These are phyloP conservation scores for Trissolcus brochymenae DNA, from an alignment of 2,888 invertebrate species.

Conservation along the genomic window DNA sequence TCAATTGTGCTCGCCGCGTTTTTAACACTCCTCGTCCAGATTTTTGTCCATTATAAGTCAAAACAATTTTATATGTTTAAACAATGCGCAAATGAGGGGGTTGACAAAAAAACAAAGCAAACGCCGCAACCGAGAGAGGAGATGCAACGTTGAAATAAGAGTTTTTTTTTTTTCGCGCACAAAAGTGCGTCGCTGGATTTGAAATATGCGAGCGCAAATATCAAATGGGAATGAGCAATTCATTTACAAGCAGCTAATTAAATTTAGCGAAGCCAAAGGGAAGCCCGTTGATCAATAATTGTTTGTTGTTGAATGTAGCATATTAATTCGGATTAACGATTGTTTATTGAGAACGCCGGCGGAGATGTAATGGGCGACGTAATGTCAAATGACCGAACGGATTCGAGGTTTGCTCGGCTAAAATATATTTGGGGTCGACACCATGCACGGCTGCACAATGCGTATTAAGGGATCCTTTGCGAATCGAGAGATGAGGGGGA, in stretches of 20 bases:
- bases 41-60: constrained; percentile 19
- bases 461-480: constrained; percentile 59
- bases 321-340: constrained; percentile 50
- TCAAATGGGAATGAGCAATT: constrained; percentile 14
- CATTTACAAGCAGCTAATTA: constrained; percentile 27
- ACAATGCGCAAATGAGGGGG: not conserved
- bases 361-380: constrained; percentile 54
- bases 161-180: too few species aligned
- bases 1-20: constrained; percentile 18
- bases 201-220: not conserved
- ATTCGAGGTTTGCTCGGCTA: constrained; percentile 58
- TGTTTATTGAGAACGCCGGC: constrained; percentile 43
- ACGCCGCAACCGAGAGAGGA: too few species aligned
- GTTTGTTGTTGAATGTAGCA: constrained; percentile 47
- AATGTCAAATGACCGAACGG: constrained; percentile 62
- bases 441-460: constrained; percentile 56
- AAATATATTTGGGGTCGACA: constrained; percentile 62
- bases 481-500: constrained; percentile 46
- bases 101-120: not conserved
- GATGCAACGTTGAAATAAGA: too few species aligned
- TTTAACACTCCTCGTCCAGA: constrained; percentile 8
- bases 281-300: constrained; percentile 28
- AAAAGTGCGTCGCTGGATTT: not conserved
- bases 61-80: not conserved
- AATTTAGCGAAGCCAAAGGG: constrained; percentile 16